Evolutionary conservation across 64 coral and sea anemone species (phyloP).

Genomic region (Trachythela sp.): DNA sequence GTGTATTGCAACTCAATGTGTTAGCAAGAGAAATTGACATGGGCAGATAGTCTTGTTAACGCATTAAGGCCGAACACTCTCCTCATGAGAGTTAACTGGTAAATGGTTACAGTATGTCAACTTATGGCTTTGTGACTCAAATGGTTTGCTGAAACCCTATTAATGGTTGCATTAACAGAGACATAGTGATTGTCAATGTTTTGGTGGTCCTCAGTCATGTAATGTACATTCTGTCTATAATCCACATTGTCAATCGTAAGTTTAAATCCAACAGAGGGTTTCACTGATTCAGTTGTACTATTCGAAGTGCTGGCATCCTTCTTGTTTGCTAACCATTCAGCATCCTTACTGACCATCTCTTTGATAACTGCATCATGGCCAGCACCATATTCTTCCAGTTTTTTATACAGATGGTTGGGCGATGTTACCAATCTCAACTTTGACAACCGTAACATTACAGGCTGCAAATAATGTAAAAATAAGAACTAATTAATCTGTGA

Average conservation of each 20-base stretch:
- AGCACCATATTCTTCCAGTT: slow-evolving; percentile 69
- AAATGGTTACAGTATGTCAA: not conserved
- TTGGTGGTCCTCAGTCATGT: not conserved
- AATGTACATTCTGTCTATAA: not conserved
- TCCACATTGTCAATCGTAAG: slow-evolving; percentile 13
- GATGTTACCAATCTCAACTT: slow-evolving; percentile 11
- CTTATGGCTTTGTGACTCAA: not conserved
- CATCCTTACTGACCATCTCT: not conserved
- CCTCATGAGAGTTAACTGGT: not conserved
- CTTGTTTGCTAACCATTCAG: not conserved
- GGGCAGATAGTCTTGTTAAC: too few relatives aligned
- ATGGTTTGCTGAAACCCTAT: not conserved
- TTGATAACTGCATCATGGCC: not conserved
- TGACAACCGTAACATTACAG: not conserved
- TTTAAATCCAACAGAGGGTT: not conserved
- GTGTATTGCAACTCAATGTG: too few relatives aligned
- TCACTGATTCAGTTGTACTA: not conserved
- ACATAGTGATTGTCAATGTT: not conserved
- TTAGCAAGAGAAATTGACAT: too few relatives aligned
- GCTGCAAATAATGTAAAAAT: not conserved
- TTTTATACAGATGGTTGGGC: slow-evolving; percentile 8
- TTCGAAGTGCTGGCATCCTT: too few relatives aligned
- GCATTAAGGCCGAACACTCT: too few relatives aligned
- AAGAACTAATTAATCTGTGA: not conserved
- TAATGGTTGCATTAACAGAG: not conserved